Evolutionary conservation across 1,140 invertebrate genomes (phyloP), one percentile per base, ranked within the genome.

Genomic region (Papilio glaucus): DNA sequence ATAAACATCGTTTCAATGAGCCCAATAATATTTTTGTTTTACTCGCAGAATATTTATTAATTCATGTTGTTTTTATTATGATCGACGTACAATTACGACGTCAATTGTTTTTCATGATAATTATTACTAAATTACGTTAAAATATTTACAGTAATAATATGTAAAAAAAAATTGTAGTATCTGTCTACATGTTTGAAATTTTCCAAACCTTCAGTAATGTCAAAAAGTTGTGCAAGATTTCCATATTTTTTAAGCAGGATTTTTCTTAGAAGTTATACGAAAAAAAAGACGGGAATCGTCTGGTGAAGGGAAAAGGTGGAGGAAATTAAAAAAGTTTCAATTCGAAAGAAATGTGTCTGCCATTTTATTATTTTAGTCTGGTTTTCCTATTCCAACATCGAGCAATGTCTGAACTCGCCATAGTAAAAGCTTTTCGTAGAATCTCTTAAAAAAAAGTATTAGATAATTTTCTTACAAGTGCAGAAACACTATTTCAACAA

Each of bases 261-360:
- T n/a, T n/a, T n/a, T n/a, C n/a, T n/a, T 9, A 45, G 15, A 45
- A 45, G 42, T 15, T 45, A n/a, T 18, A 33, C 6, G 29, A 33
- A 45, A 45, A 45, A 42, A 42, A 15, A 13, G 0, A 41, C 13
- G 39, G 13, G 13, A 42, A 33, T 33, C 29, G n/a, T 41, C 42
- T 15, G n/a, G 42, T n/a, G 15, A 45, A 45, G 15, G 42, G 42
- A n/a, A 45, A 45, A 45, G 13, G 42, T 45, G 7, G 42, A 57
- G 49, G 21, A 57, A 24, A 57, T 57, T 57, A 57, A 57, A 57
- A 57, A 57, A 57, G 49, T 57, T 57, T 57, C 49, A 57, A 57
- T 18, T 57, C 24, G 10, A 57, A 57, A 57, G 49, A 57, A 57
- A 57, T 57, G 24, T 1, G 49, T 26, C n/a, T 15, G 21, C 18